Percentiles rank a stretch among this genome's conserved stretches.
Evolutionary conservation across 2,113 vertebrate genomes (phyloP).

Genomic region (Morone chrysops): DNA sequence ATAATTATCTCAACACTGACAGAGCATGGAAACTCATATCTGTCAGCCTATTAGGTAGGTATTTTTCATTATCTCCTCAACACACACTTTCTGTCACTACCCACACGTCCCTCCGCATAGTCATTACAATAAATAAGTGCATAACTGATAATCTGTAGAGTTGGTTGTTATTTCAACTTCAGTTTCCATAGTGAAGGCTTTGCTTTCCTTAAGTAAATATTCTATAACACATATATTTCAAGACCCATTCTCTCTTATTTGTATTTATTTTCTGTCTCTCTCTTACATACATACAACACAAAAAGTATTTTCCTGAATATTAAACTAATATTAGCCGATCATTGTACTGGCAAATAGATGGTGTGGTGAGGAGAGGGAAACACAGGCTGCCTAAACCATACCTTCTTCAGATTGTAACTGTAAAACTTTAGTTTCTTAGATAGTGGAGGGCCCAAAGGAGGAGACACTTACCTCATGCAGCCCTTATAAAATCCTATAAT

Average conservation of each 20-base stretch:
- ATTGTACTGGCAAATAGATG: neutral
- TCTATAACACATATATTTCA: neutral
- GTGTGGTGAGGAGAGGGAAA: neutral
- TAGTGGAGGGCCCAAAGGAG: neutral
- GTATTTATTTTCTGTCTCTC: neutral
- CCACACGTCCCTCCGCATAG: neutral
- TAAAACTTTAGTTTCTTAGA: neutral
- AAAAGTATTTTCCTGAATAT: neutral
- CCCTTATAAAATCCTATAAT: neutral
- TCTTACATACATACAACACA: neutral
- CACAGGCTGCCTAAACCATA: neutral
- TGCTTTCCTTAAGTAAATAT: neutral
- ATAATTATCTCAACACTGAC: slow-evolving; percentile 46
- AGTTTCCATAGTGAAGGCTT: neutral
- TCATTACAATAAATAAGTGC: slow-evolving; percentile 20
- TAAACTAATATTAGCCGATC: neutral
- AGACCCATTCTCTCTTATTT: neutral
- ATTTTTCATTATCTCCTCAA: slow-evolving; percentile 32
- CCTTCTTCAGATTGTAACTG: neutral
- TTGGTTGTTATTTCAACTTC: neutral
- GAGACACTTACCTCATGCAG: slow-evolving; percentile 15
- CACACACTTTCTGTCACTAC: slow-evolving; percentile 7
- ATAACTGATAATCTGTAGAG: neutral
- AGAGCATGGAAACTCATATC: slow-evolving; percentile 32
- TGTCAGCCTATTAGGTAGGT: slow-evolving; percentile 18